Percentiles rank a stretch among this genome's conserved stretches.
Evolutionary conservation across 2,888 invertebrate genomes (phyloP).

Genomic region (Euplexia lucipara): DNA sequence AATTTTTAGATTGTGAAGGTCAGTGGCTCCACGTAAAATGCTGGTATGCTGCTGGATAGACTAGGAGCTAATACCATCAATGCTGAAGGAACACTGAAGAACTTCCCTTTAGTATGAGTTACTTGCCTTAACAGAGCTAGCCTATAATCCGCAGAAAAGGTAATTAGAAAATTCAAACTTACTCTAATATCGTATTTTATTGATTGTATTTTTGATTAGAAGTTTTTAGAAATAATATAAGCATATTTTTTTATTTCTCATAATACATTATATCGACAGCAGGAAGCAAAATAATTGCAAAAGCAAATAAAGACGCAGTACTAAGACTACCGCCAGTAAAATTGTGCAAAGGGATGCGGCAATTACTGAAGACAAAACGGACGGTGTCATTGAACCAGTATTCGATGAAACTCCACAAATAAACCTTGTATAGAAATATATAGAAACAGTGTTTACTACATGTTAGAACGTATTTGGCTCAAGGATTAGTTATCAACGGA

Average conservation of each 20-base stretch:
- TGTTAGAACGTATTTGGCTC: slow-evolving; percentile 71
- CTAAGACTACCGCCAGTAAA: slow-evolving; percentile 56
- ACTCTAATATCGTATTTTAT: neutral
- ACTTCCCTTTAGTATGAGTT: too few relatives aligned
- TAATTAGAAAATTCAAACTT: slow-evolving; percentile 1
- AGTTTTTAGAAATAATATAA: too few relatives aligned
- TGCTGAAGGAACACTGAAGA: too few relatives aligned
- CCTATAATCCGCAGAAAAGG: neutral
- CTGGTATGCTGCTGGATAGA: too few relatives aligned
- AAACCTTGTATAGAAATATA: slow-evolving; percentile 64
- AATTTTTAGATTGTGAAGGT: too few relatives aligned
- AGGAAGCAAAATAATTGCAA: slow-evolving; percentile 43
- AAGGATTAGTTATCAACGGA: slow-evolving; percentile 66
- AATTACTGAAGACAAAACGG: slow-evolving; percentile 72
- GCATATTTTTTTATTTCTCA: too few relatives aligned
- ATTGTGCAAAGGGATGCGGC: slow-evolving; percentile 70
- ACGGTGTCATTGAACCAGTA: slow-evolving; percentile 76
- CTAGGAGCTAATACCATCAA: too few relatives aligned
- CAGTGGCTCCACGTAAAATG: too few relatives aligned
- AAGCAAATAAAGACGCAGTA: slow-evolving; percentile 32
- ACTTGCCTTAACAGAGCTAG: neutral
- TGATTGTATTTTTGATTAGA: too few relatives aligned
- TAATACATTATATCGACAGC: slow-evolving; percentile 14
- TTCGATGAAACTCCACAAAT: slow-evolving; percentile 64
- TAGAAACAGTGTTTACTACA: slow-evolving; percentile 65